These are phyloP conservation scores for Sterna hirundo DNA, from an alignment of 2,113 vertebrate genomes.

Conservation along the genomic window DNA sequence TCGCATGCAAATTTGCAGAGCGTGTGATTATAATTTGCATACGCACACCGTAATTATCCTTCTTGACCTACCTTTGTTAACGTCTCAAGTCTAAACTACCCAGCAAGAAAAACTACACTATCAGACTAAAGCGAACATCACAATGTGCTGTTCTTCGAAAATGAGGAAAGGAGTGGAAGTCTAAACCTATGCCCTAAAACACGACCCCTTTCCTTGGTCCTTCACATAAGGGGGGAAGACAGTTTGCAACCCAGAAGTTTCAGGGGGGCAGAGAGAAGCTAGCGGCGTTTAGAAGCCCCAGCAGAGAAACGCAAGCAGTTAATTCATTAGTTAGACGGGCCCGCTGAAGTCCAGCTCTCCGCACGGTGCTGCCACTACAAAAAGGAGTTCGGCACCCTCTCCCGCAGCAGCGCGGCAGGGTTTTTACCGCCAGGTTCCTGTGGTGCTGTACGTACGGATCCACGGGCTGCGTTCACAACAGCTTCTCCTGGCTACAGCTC, in stretches of 20 bases:
- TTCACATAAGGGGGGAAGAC: neutral
- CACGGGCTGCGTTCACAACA: accelerated
- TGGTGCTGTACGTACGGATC: accelerated
- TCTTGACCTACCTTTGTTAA: neutral
- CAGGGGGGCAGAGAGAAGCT: neutral
- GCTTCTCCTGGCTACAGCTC: neutral
- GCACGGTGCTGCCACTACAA: accelerated
- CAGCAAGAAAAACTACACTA: neutral
- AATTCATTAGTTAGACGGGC: neutral
- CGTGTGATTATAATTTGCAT: neutral
- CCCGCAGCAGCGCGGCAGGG: accelerated
- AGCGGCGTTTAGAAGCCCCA: neutral
- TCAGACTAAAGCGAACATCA: neutral
- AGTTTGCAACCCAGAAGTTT: neutral
- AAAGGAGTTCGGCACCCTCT: neutral
- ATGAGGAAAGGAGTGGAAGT: neutral
- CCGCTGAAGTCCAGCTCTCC: neutral
- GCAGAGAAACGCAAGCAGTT: accelerated
- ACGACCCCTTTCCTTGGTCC: accelerated
- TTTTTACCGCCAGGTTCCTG: neutral
- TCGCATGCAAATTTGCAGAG: neutral
- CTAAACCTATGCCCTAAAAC: neutral
- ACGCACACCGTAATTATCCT: neutral
- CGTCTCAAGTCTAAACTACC: neutral
- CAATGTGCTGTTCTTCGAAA: neutral